A percentile compares a stretch with the other conserved stretches of the same genome.
phyloP scores from a whole-genome alignment of 1,140 invertebrate genomes.

The Drosophila mojavensis region DNA sequence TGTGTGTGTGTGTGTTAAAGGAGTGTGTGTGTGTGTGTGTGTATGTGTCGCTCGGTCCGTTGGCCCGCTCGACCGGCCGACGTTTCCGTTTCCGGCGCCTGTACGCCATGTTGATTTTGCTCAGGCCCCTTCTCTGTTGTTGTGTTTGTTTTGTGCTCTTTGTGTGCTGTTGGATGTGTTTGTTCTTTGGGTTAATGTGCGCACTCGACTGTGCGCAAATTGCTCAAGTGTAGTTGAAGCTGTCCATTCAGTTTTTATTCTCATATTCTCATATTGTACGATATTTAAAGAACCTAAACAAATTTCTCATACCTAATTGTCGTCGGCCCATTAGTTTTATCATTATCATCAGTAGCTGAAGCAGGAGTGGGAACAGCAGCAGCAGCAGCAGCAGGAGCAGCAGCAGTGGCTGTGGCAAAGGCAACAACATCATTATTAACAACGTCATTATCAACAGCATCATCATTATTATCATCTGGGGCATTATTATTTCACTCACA shows the following conservation, averaged over 20 bases:
- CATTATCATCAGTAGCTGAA: constrained; percentile 50
- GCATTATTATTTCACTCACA: constrained; percentile 67
- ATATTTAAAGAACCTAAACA: constrained; percentile 51
- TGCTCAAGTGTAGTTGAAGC: constrained; percentile 80
- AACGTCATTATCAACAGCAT: constrained; percentile 31
- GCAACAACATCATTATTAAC: constrained; percentile 53
- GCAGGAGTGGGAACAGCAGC: not conserved
- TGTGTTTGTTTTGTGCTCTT: constrained; percentile 51
- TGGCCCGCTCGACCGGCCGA: constrained; percentile 50
- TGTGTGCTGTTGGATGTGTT: constrained; percentile 26
- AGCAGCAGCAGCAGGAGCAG: too few relatives aligned
- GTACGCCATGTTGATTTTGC: constrained; percentile 79
- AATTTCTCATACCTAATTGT: constrained; percentile 72
- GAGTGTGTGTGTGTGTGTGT: too few relatives aligned
- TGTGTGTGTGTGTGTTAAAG: too few relatives aligned
- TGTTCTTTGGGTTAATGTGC: constrained; percentile 73
- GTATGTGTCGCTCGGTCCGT: not conserved
- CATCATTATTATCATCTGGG: constrained; percentile 53
- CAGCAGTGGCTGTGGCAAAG: constrained; percentile 28
- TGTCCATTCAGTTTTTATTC: constrained; percentile 55
- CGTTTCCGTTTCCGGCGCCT: constrained; percentile 77
- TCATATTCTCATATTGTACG: constrained; percentile 36
- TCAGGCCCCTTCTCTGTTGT: constrained; percentile 39
- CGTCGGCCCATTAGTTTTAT: constrained; percentile 73
- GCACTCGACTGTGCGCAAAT: constrained; percentile 80